Conservation (phyloP, 2,113 vertebrate genomes). For the Lepus europaeus region DNA sequence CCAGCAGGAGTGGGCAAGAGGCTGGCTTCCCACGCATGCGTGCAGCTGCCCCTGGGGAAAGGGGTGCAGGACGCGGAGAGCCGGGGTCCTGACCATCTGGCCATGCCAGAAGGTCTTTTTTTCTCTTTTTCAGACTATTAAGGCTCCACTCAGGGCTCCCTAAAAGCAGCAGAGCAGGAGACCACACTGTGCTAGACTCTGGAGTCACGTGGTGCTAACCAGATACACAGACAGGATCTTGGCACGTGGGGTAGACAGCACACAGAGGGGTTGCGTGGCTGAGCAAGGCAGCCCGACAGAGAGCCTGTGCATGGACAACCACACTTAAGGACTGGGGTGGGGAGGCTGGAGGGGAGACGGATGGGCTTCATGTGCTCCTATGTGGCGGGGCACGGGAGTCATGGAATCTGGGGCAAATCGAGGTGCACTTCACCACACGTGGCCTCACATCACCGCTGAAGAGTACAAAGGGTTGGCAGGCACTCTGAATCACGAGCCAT, state of each 20-base stretch:
- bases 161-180: neutral
- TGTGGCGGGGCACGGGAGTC: rapidly evolving
- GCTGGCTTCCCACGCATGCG: neutral
- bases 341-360: neutral
- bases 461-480: slow-evolving; percentile 51
- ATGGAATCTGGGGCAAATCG: neutral
- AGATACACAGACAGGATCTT: slow-evolving; percentile 73
- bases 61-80: neutral
- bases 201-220: slow-evolving; percentile 52
- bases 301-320: slow-evolving; percentile 57
- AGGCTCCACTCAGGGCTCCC: neutral
- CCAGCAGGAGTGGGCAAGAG: neutral
- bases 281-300: slow-evolving; percentile 69
- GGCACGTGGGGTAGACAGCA: slow-evolving; percentile 74
- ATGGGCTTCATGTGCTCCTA: neutral
- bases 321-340: neutral
- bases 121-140: neutral
- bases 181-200: neutral
- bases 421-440: neutral
- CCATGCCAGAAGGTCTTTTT: neutral
- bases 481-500: slow-evolving; percentile 23
- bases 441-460: neutral
- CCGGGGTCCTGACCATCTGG: neutral
- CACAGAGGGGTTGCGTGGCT: slow-evolving; percentile 59
- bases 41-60: neutral